Percentiles rank a stretch among this genome's conserved stretches.
These are phyloP conservation scores for Eupithecia pulchellata DNA, from an alignment of 2,888 invertebrate genomes.

Conservation along the genomic window DNA sequence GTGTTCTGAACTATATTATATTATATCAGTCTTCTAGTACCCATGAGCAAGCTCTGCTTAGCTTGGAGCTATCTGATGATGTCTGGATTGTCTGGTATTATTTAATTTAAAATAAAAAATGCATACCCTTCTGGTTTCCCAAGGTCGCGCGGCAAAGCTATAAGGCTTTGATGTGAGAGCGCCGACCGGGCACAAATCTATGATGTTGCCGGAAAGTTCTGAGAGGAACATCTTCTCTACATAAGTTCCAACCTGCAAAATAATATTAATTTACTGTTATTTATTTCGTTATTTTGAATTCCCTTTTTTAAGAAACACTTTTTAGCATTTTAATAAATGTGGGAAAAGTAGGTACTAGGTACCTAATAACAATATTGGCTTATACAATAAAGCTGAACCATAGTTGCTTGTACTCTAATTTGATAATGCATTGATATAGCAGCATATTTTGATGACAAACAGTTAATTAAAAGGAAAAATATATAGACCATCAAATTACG, in stretches of 20 bases:
- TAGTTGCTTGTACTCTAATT: too few species aligned
- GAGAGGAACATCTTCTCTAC: conserved; percentile 99
- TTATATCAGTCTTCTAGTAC: too few species aligned
- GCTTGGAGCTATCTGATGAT: too few species aligned
- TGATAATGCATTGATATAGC: too few species aligned
- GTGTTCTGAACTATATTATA: too few species aligned
- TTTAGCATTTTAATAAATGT: background rate
- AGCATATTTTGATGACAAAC: too few species aligned
- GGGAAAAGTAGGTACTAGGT: background rate
- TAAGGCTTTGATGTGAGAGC: conserved; percentile 99
- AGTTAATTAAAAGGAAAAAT: too few species aligned
- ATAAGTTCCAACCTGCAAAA: conserved; percentile 94
- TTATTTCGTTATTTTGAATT: background rate
- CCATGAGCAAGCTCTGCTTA: too few species aligned
- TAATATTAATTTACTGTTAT: background rate
- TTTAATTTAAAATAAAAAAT: too few species aligned
- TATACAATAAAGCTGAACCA: background rate
- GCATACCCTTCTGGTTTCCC: conserved; percentile 95
- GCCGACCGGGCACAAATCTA: conserved; percentile 99
- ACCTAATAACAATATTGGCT: background rate
- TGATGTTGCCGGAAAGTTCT: conserved; percentile 98
- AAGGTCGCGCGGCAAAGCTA: conserved; percentile 97
- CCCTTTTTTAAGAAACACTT: background rate
- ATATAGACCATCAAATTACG: too few species aligned
- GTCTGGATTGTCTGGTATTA: too few species aligned